phyloP scores from a whole-genome alignment of 2,797 vertebrate genomes.

The Pagetopsis macropterus region DNA sequence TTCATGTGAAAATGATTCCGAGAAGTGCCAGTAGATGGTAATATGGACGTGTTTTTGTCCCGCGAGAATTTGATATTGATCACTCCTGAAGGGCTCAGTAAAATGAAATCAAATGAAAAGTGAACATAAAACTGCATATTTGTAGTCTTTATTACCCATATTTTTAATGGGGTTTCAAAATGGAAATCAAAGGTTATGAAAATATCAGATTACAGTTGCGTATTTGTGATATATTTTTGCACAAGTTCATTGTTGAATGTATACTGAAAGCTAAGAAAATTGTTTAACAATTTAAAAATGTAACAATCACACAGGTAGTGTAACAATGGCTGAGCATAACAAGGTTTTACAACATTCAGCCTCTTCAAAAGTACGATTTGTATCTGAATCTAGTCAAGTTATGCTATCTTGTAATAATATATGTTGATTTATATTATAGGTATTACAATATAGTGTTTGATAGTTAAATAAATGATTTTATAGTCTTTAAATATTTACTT shows the following conservation, averaged over 20 bases:
- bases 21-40: slow-evolving; percentile 32
- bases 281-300: slow-evolving; percentile 28
- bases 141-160: slow-evolving; percentile 53
- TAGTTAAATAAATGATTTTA: slow-evolving; percentile 58
- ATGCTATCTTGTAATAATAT: slow-evolving; percentile 69
- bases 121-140: slow-evolving; percentile 32
- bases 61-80: slow-evolving; percentile 27
- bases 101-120: slow-evolving; percentile 34
- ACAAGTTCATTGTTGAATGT: slow-evolving; percentile 73
- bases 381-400: slow-evolving; percentile 62
- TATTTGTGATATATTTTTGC: slow-evolving; percentile 53
- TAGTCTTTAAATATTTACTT: slow-evolving; percentile 45
- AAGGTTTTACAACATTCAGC: slow-evolving; percentile 35
- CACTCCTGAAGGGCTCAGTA: slow-evolving; percentile 42
- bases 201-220: slow-evolving; percentile 26
- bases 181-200: slow-evolving; percentile 20
- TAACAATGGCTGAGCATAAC: slow-evolving; percentile 42
- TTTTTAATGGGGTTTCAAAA: slow-evolving; percentile 62
- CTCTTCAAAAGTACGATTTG: slow-evolving; percentile 66
- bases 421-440: slow-evolving; percentile 64
- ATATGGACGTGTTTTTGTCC: slow-evolving; percentile 21
- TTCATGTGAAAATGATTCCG: slow-evolving; percentile 45
- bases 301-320: slow-evolving; percentile 49
- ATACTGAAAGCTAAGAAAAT: slow-evolving; percentile 53
- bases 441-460: slow-evolving; percentile 68